Percentiles rank a stretch among this genome's conserved stretches.
phyloP scores from a whole-genome alignment of 2,797 vertebrate species.

The Halcyon leucocephala region DNA sequence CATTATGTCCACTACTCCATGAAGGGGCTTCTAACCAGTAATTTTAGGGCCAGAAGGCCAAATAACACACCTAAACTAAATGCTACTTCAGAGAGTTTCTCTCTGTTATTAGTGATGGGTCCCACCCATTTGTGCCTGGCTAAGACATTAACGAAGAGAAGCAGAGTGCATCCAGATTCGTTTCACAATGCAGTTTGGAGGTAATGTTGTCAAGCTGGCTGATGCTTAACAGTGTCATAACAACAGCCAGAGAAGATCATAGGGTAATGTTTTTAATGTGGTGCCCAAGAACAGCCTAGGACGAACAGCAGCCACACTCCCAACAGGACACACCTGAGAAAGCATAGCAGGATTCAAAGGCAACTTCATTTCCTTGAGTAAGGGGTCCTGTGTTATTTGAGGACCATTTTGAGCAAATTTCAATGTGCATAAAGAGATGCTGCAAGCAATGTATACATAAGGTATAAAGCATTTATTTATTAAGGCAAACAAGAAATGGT shows the following conservation, averaged over 20 bases:
- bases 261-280: not conserved
- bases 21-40: not conserved
- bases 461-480: not conserved
- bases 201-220: not conserved
- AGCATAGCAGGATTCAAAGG: not conserved
- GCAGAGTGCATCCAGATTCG: not conserved
- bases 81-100: not conserved
- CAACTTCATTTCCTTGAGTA: not conserved
- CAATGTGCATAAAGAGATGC: not conserved
- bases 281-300: not conserved
- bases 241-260: not conserved
- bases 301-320: not conserved
- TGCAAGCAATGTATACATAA: not conserved
- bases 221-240: not conserved
- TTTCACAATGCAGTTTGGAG: not conserved
- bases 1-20: not conserved
- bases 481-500: not conserved
- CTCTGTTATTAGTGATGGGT: not conserved
- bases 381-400: not conserved
- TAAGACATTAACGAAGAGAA: not conserved
- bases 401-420: not conserved
- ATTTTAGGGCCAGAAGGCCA: not conserved
- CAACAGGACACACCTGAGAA: not conserved
- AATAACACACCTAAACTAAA: not conserved
- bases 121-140: not conserved